These are phyloP conservation scores for Tokudaia tokunoshimensis DNA, from an alignment of 2,797 vertebrate genomes.

Conservation along the genomic window DNA sequence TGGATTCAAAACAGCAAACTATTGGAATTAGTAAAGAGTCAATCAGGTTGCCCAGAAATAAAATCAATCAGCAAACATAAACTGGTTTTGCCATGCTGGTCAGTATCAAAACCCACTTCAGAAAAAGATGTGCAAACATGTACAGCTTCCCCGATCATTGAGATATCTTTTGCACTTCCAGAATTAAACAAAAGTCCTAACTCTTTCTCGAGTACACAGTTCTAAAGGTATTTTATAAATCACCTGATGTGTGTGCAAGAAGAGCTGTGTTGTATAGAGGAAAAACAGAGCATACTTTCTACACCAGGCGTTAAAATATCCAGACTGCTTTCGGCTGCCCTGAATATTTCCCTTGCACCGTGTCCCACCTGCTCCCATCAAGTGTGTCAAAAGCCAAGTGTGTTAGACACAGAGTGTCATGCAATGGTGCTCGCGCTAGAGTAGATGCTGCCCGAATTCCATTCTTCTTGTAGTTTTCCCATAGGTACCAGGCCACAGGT, in stretches of 20 bases:
- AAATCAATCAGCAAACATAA: constrained; percentile 27
- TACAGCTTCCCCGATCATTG: background rate
- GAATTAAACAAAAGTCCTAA: background rate
- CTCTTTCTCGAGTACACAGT: background rate
- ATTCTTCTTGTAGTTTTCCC: background rate
- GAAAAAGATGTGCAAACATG: background rate
- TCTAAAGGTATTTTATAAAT: background rate
- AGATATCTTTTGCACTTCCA: background rate
- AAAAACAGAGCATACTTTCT: background rate
- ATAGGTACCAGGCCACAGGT: background rate
- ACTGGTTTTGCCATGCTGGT: background rate
- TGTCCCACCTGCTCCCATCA: background rate
- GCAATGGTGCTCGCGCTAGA: background rate
- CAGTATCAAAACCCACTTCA: background rate
- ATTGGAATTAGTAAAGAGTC: background rate
- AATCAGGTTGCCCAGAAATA: background rate
- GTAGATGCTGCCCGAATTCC: background rate
- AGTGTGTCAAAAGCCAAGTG: background rate
- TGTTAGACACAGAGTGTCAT: background rate
- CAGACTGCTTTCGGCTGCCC: background rate
- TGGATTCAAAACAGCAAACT: background rate
- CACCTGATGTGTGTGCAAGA: background rate
- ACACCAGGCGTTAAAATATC: background rate
- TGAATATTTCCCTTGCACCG: background rate
- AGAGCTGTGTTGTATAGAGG: background rate